Conservation (phyloP, 53 echinoderm and acorn worm species). For the Apostichopus leukothele region DNA sequence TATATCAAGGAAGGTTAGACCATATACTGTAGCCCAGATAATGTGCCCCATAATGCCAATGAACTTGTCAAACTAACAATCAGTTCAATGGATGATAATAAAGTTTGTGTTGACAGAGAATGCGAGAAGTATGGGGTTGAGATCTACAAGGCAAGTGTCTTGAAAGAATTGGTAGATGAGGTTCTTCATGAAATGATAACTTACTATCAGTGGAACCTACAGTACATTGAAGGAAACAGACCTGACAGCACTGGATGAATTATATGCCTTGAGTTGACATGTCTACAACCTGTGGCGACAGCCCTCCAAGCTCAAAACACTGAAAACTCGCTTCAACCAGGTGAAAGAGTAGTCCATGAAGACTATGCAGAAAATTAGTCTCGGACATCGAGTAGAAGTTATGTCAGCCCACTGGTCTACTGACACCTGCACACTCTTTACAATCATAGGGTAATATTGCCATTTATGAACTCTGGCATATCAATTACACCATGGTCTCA, state of each 20-base stretch:
- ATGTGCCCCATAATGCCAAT: neutral
- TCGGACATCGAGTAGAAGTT: slow-evolving; percentile 19
- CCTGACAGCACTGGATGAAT: neutral
- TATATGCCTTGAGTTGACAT: neutral
- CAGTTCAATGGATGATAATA: neutral
- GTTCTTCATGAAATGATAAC: slow-evolving; percentile 1
- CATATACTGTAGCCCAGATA: neutral
- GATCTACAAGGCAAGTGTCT: too few species aligned
- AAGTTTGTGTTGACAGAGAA: neutral
- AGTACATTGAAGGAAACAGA: slow-evolving; percentile 6
- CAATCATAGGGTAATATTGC: slow-evolving; percentile 17
- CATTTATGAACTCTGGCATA: too few species aligned
- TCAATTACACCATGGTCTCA: too few species aligned
- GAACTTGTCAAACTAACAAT: neutral
- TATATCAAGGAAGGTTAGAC: neutral
- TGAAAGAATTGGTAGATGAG: too few species aligned
- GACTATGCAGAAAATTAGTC: slow-evolving; percentile 40
- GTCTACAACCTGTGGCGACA: slow-evolving; percentile 14
- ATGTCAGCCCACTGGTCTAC: slow-evolving; percentile 15
- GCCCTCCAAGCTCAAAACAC: neutral
- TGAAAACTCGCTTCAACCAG: neutral
- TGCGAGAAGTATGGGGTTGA: neutral
- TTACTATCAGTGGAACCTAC: slow-evolving; percentile 36
- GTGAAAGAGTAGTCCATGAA: neutral
- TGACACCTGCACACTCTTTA: slow-evolving; percentile 17